Evolutionary conservation across 2,888 invertebrate species (phyloP), one percentile per base, ranked within the genome.

Genomic region (Boloria euphrosyne): DNA sequence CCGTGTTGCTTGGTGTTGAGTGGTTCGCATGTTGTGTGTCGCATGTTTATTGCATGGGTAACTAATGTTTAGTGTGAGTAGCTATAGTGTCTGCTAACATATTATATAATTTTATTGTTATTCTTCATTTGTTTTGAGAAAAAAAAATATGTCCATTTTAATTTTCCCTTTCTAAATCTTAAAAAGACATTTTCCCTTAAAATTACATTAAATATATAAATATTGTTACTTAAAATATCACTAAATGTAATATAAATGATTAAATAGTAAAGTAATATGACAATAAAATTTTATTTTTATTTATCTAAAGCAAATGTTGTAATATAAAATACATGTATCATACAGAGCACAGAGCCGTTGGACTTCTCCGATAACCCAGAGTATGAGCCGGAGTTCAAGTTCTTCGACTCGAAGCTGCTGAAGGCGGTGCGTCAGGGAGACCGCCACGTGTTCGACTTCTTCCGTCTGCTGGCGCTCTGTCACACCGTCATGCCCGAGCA

Each of bases 401-500:
- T 99, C 93, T 99, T 97, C 90, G 99, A 99, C 91, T 91, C 94
- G 66, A 94, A 95, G 53, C 92, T 99, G 64, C 87, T 98, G 77
- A 96, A 97, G 66, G 97, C 97, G 14, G 97, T 98, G 53, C 93
- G 93, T 74, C 93, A 94, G 47, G 95, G 95, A 67, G 95, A 98
- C 81, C 88, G 92, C 54, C 94, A 96, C 80, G 96, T 96, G 50
- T 96, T 96, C 82, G 95, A 95, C 80, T 99, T 99, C 93, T 99
- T 99, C 93, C 94, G 96, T 50, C 92, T 99, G 66, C 93, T 99
- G 73, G 97, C 99, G 2, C 93, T 99, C 44, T 99, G 99, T 85
- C 99, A 99, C 84, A 99, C 99, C 2, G 99, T 99, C 61, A 99
- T 99, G 99, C 97, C 99, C 0, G 98, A 98, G 80, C 95, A 96